Conservation (phyloP, 2,888 invertebrate species). For the Ormia ochracea region DNA sequence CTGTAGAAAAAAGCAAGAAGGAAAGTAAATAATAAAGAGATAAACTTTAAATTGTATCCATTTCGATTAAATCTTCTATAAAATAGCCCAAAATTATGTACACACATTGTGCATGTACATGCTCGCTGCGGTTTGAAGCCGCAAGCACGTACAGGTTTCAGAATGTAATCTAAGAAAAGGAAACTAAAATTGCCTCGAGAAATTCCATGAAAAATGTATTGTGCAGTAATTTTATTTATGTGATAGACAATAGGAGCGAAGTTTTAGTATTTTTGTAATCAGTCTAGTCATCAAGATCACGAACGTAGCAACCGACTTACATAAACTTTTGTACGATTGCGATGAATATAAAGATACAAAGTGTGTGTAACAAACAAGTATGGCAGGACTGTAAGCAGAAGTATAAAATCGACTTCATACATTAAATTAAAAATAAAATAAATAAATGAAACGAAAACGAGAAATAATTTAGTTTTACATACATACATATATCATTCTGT, state of each 20-base stretch:
- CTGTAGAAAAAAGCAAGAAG: background rate
- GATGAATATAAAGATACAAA: constrained; percentile 38
- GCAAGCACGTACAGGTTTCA: constrained; percentile 64
- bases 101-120: constrained; percentile 22
- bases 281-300: constrained; percentile 55
- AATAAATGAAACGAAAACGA: background rate
- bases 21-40: constrained; percentile 14
- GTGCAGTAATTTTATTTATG: constrained; percentile 15
- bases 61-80: constrained; percentile 38
- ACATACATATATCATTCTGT: background rate
- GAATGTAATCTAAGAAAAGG: constrained; percentile 5
- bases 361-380: constrained; percentile 9
- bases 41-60: constrained; percentile 55
- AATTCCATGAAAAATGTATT: constrained; percentile 46
- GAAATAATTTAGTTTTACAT: background rate
- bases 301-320: constrained; percentile 36
- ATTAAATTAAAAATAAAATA: background rate
- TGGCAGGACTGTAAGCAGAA: constrained; percentile 10
- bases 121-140: constrained; percentile 53
- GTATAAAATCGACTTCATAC: background rate
- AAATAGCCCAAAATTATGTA: constrained; percentile 15
- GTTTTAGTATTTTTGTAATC: constrained; percentile 28
- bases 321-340: constrained; percentile 15
- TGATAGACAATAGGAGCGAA: constrained; percentile 13
- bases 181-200: constrained; percentile 28